A percentile compares a stretch with the other conserved stretches of the same genome.
phyloP scores from a whole-genome alignment of 2,113 vertebrate genomes.

The Grus americana region DNA sequence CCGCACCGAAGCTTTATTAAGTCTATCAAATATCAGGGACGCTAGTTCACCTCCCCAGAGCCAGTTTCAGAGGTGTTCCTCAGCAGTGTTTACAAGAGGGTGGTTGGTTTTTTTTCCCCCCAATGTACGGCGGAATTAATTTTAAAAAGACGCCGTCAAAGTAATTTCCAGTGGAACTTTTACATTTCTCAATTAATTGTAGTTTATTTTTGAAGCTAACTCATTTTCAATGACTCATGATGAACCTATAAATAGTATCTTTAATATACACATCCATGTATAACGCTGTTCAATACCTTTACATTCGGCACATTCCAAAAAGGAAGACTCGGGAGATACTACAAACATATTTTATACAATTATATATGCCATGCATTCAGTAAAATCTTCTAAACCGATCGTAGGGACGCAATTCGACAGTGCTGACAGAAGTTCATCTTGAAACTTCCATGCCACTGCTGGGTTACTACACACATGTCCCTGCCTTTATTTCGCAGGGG shows the following conservation, averaged over 20 bases:
- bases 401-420: neutral
- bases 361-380: neutral
- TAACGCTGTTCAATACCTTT: neutral
- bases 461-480: neutral
- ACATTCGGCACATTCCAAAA: neutral
- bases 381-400: neutral
- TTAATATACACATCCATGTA: neutral
- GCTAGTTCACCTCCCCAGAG: neutral
- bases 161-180: neutral
- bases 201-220: neutral
- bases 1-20: neutral
- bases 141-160: neutral
- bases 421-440: neutral
- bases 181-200: neutral
- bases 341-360: neutral
- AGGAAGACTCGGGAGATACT: neutral
- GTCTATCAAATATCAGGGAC: neutral
- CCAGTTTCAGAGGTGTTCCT: neutral
- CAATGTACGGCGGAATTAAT: neutral
- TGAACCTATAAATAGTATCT: neutral
- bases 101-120: neutral
- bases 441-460: neutral
- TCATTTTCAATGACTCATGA: neutral
- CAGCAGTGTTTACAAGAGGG: neutral
- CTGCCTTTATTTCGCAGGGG: conserved; percentile 35